Conservation (phyloP, 2,888 invertebrate genomes). For the Cataglyphis livida region DNA sequence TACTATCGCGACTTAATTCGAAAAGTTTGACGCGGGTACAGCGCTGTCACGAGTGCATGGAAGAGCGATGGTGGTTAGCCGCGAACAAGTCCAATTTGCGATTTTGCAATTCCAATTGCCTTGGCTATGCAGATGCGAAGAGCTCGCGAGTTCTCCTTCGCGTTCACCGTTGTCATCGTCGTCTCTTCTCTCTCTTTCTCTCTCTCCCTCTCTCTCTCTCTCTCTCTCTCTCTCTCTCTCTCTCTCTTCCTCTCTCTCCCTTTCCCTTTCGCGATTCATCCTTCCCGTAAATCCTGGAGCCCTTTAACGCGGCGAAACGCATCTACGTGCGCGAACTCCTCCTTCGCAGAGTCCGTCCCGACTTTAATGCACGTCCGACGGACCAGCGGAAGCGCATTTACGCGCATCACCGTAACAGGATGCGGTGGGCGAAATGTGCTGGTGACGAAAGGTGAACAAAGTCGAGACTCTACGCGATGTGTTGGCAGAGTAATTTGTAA, state of each 20-base stretch:
- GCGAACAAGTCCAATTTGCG: slow-evolving; percentile 85
- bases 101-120: slow-evolving; percentile 85
- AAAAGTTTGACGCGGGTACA: slow-evolving; percentile 70
- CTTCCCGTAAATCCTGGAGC: slow-evolving; percentile 59
- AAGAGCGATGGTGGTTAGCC: slow-evolving; percentile 61
- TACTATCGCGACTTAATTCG: slow-evolving; percentile 62
- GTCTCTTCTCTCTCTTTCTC: slow-evolving; percentile 45
- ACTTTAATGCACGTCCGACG: slow-evolving; percentile 51
- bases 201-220: background rate
- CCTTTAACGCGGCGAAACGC: slow-evolving; percentile 59
- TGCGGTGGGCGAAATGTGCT: slow-evolving; percentile 35
- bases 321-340: slow-evolving; percentile 56
- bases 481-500: slow-evolving; percentile 75
- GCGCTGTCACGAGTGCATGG: slow-evolving; percentile 42
- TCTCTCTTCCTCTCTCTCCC: background rate
- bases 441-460: slow-evolving; percentile 10
- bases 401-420: slow-evolving; percentile 37
- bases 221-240: no score
- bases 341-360: slow-evolving; percentile 39
- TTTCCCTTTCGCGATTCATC: slow-evolving; percentile 52
- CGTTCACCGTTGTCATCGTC: slow-evolving; percentile 38
- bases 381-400: slow-evolving; percentile 65
- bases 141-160: slow-evolving; percentile 69
- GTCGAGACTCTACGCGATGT: slow-evolving; percentile 34
- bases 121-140: slow-evolving; percentile 83